Percentiles rank a stretch among this genome's conserved stretches.
phyloP scores from a whole-genome alignment of 2,888 invertebrate species.

The Eristalis tenax region DNA sequence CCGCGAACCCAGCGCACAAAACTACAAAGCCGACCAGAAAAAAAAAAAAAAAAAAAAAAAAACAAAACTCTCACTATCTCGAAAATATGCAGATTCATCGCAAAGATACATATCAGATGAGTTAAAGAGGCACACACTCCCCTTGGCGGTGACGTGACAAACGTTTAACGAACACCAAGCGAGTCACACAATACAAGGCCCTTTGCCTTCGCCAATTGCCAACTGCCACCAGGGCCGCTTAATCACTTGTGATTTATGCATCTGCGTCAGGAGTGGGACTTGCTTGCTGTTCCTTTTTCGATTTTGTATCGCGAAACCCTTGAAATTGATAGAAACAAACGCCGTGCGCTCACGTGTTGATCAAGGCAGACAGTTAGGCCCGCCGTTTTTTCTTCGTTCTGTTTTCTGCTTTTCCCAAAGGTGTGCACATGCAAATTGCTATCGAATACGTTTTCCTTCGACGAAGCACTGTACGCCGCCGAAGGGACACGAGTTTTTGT shows the following conservation, averaged over 20 bases:
- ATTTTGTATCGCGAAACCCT: slow-evolving; percentile 58
- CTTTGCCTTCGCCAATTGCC: neutral
- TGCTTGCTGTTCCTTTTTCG: neutral
- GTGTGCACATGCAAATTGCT: slow-evolving; percentile 64
- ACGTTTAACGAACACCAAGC: slow-evolving; percentile 36
- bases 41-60: neutral
- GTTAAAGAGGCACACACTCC: slow-evolving; percentile 57
- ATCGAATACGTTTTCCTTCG: slow-evolving; percentile 50
- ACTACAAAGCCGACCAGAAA: neutral
- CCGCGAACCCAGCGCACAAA: neutral
- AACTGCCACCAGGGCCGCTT: slow-evolving; percentile 38
- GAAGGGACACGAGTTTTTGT: slow-evolving; percentile 14
- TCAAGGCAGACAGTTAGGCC: slow-evolving; percentile 36
- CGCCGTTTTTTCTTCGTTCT: slow-evolving; percentile 14
- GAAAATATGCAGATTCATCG: slow-evolving; percentile 67
- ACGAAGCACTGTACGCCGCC: neutral
- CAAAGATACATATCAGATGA: slow-evolving; percentile 68
- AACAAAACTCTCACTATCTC: slow-evolving; percentile 41
- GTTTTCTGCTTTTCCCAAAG: slow-evolving; percentile 31
- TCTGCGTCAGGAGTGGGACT: slow-evolving; percentile 38
- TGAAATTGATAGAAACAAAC: slow-evolving; percentile 68
- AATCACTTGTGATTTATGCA: slow-evolving; percentile 70
- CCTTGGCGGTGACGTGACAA: slow-evolving; percentile 48
- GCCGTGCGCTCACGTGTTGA: slow-evolving; percentile 68
- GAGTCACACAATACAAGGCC: slow-evolving; percentile 1